phyloP scores from a whole-genome alignment of 2,888 invertebrate species.

The Koerneria pararmatus region DNA sequence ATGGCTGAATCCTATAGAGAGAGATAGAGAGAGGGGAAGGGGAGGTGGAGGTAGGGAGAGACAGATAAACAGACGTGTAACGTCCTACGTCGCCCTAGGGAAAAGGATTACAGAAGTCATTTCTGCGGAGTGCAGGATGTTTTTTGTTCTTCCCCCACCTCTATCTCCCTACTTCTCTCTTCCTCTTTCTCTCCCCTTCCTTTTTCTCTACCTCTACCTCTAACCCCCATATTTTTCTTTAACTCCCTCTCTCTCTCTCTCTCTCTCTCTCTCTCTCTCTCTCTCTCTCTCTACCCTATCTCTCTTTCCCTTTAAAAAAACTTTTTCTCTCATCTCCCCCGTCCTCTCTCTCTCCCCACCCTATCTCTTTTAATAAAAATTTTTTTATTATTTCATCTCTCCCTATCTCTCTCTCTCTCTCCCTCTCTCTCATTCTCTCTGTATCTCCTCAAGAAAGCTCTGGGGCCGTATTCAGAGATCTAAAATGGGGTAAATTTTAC shows the following conservation, averaged over 20 bases:
- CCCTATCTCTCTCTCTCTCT: neutral
- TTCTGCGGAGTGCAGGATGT: too few relatives aligned
- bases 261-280: constrained; percentile 1
- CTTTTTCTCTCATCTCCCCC: neutral
- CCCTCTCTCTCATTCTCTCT: neutral
- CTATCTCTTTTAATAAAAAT: neutral
- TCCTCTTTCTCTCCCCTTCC: neutral
- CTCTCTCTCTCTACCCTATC: neutral
- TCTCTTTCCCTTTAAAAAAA: neutral
- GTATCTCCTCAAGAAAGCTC: too few relatives aligned
- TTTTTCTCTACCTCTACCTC: neutral
- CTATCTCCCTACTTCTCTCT: neutral
- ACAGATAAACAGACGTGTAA: too few relatives aligned
- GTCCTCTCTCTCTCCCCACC: neutral
- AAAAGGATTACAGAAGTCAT: too few relatives aligned
- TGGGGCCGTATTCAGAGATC: too few relatives aligned
- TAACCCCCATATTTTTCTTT: neutral
- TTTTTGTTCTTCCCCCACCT: neutral
- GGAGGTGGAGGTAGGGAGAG: too few relatives aligned
- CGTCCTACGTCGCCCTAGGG: too few relatives aligned
- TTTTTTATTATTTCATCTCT: neutral
- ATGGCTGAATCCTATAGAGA: too few relatives aligned
- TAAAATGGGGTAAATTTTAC: too few relatives aligned
- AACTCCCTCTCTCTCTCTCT: neutral
- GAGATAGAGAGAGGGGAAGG: too few relatives aligned